Evolutionary conservation across 2,888 invertebrate genomes (phyloP).

Genomic region (Baccha elongata): DNA sequence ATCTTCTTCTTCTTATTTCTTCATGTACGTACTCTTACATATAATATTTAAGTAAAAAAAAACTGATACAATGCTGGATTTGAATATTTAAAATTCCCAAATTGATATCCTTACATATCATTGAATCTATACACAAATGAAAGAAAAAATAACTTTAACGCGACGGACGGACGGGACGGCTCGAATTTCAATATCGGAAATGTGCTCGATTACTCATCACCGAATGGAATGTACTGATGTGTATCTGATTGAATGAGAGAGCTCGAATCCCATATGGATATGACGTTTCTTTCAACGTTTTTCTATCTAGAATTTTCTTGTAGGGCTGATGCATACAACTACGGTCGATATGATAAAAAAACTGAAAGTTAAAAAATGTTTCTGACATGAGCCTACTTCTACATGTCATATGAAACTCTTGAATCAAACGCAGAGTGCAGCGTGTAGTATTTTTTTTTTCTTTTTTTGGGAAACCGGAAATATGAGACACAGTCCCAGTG

Average conservation of each 20-base stretch:
- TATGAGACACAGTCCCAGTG: conserved; percentile 21
- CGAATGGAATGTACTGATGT: conserved; percentile 36
- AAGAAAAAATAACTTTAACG: neutral
- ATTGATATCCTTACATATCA: no score
- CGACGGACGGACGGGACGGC: no score
- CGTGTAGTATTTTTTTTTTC: neutral
- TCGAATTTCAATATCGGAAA: conserved; percentile 61
- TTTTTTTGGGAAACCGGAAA: conserved; percentile 20
- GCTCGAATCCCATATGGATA: conserved; percentile 38
- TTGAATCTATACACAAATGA: neutral
- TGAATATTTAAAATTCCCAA: no score
- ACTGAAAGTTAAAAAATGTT: conserved; percentile 35
- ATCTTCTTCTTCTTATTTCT: no score
- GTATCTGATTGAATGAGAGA: conserved; percentile 55
- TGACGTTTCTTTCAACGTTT: conserved; percentile 35
- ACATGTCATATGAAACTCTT: conserved; percentile 41
- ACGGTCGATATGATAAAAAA: conserved; percentile 26
- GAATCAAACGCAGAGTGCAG: conserved; percentile 32
- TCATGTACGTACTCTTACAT: no score
- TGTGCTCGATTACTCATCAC: conserved; percentile 65
- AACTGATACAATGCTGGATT: no score
- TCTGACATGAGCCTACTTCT: conserved; percentile 31
- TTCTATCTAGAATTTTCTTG: conserved; percentile 35
- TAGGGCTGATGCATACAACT: conserved; percentile 24
- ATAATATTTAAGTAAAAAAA: no score